phyloP scores from a whole-genome alignment of 2,113 vertebrate genomes.

The Seriola dumerili region DNA sequence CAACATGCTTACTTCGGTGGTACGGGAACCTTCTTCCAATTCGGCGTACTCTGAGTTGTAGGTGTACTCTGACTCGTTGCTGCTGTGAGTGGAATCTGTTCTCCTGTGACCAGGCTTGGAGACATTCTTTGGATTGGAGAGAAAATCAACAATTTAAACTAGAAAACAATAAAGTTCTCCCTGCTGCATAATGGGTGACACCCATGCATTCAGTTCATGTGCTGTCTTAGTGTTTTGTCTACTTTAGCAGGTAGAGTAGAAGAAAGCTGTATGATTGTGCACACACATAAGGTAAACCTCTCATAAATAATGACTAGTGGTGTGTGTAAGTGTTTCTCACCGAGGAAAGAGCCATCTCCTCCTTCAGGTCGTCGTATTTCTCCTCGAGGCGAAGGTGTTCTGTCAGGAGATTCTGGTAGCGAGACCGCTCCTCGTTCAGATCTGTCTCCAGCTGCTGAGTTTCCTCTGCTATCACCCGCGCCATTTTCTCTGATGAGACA shows the following conservation, averaged over 20 bases:
- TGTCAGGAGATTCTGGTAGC: constrained; percentile 97
- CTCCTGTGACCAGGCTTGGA: constrained; percentile 95
- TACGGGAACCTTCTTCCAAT: constrained; percentile 89
- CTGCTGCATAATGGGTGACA: background rate
- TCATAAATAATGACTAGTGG: background rate
- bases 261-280: background rate
- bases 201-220: background rate
- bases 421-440: constrained; percentile 94
- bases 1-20: constrained; percentile 86
- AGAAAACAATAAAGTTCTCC: background rate
- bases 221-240: background rate
- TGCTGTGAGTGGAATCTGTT: constrained; percentile 98
- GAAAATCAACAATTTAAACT: background rate
- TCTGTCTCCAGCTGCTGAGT: constrained; percentile 95
- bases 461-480: constrained; percentile 90
- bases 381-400: constrained; percentile 97
- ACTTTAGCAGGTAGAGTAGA: background rate
- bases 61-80: constrained; percentile 97
- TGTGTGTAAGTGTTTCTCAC: constrained; percentile 74
- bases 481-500: constrained; percentile 90
- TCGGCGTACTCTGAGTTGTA: constrained; percentile 96
- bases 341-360: constrained; percentile 88
- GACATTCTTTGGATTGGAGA: constrained; percentile 82
- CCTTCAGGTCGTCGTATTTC: constrained; percentile 95
- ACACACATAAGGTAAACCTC: background rate